phyloP scores from a whole-genome alignment of 2,888 invertebrate genomes.

The Aphidoletes aphidimyza region DNA sequence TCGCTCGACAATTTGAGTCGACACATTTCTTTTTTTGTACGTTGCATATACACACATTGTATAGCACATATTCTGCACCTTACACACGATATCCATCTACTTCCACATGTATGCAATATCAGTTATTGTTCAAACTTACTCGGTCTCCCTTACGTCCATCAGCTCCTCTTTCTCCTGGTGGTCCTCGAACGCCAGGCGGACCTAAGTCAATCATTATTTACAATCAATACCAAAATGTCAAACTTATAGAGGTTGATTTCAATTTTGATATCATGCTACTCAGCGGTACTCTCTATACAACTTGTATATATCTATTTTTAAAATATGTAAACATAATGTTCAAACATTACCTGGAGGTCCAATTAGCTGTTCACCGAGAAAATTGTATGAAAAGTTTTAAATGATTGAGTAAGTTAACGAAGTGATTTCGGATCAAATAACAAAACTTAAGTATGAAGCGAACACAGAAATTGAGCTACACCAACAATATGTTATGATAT shows the following conservation, averaged over 20 bases:
- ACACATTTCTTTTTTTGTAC: no score
- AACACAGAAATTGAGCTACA: no score
- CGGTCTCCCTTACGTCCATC: slow-evolving; percentile 84
- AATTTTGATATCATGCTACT: no score
- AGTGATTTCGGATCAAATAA: not conserved
- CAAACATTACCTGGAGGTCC: slow-evolving; percentile 67
- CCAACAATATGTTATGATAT: no score
- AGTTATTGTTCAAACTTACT: slow-evolving; percentile 69
- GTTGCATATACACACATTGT: no score
- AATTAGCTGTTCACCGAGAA: slow-evolving; percentile 67
- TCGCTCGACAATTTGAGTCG: no score
- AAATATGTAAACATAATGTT: not conserved
- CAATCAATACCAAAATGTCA: not conserved
- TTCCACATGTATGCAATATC: no score
- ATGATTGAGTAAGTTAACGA: not conserved
- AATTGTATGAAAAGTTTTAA: not conserved
- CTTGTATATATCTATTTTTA: no score
- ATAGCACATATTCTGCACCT: no score
- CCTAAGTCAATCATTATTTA: slow-evolving; percentile 70
- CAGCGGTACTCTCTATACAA: no score
- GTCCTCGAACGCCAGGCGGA: slow-evolving; percentile 73
- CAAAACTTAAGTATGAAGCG: not conserved
- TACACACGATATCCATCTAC: no score
- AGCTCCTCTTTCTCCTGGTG: slow-evolving; percentile 70
- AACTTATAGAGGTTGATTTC: no score